phyloP scores from a whole-genome alignment of 2,113 vertebrate species.

The Haemorhous mexicanus region DNA sequence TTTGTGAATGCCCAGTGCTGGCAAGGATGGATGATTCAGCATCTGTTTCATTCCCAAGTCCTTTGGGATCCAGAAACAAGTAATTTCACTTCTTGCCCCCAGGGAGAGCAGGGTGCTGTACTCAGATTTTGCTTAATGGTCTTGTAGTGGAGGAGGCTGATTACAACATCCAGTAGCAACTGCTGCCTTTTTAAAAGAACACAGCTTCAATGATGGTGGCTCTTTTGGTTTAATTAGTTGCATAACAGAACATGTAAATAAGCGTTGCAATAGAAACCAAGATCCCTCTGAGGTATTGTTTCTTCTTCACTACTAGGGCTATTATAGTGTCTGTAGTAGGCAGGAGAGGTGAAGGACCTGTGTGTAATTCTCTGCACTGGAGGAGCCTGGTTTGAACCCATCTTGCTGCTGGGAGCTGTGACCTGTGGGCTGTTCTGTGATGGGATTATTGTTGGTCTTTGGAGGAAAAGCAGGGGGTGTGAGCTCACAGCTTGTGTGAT shows the following conservation, averaged over 20 bases:
- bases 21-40: not conserved
- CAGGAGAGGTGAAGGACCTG: not conserved
- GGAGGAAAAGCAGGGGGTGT: not conserved
- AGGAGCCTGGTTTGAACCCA: not conserved
- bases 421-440: not conserved
- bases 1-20: not conserved
- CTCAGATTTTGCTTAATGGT: not conserved
- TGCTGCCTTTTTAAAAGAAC: not conserved
- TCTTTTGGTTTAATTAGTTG: not conserved
- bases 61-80: not conserved
- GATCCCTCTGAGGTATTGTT: conserved; percentile 42
- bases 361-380: not conserved
- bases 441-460: not conserved
- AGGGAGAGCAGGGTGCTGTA: not conserved
- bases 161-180: not conserved
- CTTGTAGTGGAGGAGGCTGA: not conserved
- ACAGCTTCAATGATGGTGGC: not conserved
- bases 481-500: not conserved
- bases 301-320: not conserved
- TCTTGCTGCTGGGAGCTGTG: not conserved
- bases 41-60: not conserved
- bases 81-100: not conserved
- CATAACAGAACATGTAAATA: conserved; percentile 14
- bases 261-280: not conserved
- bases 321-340: not conserved